These are phyloP conservation scores for Pomacea canaliculata DNA, from an alignment of 2,888 invertebrate genomes.

Conservation along the genomic window DNA sequence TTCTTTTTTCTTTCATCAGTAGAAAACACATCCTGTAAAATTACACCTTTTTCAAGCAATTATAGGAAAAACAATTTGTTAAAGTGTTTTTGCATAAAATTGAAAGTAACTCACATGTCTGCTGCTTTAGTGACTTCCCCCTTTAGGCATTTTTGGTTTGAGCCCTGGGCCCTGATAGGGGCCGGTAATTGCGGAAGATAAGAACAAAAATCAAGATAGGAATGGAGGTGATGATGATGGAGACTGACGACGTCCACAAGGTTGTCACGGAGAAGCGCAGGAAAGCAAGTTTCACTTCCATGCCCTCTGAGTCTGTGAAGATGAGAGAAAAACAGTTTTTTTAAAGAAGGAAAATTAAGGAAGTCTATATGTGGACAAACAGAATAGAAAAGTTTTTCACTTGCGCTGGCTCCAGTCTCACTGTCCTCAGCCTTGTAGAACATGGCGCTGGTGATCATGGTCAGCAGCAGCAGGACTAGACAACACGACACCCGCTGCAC, in stretches of 20 bases:
- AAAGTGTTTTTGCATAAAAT: no score
- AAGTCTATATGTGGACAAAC: no score
- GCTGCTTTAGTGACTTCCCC: no score
- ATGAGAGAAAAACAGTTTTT: no score
- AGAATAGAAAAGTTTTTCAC: background rate
- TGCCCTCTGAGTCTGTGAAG: background rate
- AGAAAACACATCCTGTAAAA: no score
- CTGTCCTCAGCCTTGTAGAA: slow-evolving; percentile 30
- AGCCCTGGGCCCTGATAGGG: background rate
- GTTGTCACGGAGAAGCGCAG: slow-evolving; percentile 2
- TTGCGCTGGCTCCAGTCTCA: slow-evolving; percentile 5
- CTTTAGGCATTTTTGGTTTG: no score
- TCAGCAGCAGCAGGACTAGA: slow-evolving; percentile 31
- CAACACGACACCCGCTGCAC: slow-evolving; percentile 36
- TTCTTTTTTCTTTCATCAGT: no score
- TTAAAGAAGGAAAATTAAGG: no score
- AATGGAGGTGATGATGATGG: slow-evolving; percentile 59
- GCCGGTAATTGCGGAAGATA: slow-evolving; percentile 41
- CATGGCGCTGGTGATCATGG: slow-evolving; percentile 41
- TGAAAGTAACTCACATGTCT: no score
- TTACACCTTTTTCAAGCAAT: no score
- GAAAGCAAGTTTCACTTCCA: background rate
- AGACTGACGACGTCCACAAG: slow-evolving; percentile 36
- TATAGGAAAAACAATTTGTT: no score
- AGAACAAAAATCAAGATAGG: slow-evolving; percentile 58